A percentile compares a stretch with the other conserved stretches of the same genome.
Evolutionary conservation across 2,888 invertebrate genomes (phyloP).

Genomic region (Lycia hirtaria): DNA sequence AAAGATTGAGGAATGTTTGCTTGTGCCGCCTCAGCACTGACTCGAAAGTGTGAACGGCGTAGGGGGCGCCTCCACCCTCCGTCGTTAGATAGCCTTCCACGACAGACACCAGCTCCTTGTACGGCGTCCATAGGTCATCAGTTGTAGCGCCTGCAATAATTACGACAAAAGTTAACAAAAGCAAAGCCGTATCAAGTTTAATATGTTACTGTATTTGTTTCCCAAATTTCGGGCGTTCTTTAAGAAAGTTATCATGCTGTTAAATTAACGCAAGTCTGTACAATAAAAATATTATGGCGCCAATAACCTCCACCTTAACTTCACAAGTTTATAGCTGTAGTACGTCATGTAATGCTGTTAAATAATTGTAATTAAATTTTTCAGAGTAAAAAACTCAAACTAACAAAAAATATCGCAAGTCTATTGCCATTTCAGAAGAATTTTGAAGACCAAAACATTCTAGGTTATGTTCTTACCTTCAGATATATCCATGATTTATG

Average conservation of each 20-base stretch:
- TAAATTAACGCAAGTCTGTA: background rate
- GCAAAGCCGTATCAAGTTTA: too few species aligned
- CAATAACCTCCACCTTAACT: background rate
- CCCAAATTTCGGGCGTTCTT: too few species aligned
- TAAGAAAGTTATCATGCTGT: background rate
- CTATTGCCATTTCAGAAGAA: background rate
- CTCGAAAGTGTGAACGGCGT: conserved; percentile 89
- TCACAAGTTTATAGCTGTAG: background rate
- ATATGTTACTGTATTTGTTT: too few species aligned
- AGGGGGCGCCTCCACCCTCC: conserved; percentile 84
- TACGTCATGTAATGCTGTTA: background rate
- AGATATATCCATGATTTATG: conserved; percentile 65
- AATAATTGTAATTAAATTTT: background rate
- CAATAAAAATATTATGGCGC: background rate
- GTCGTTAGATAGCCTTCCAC: conserved; percentile 89
- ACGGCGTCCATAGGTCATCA: conserved; percentile 94
- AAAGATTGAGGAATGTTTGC: conserved; percentile 93
- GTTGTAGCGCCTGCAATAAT: conserved; percentile 68
- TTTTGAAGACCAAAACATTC: conserved; percentile 26
- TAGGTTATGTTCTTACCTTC: conserved; percentile 60
- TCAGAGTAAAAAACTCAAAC: background rate
- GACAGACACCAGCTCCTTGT: conserved; percentile 89
- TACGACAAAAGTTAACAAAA: too few species aligned
- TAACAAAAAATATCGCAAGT: background rate
- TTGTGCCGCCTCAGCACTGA: conserved; percentile 91